Evolutionary conservation across 2,888 invertebrate genomes (phyloP), one percentile per base, ranked within the genome.

Genomic region (Osmoderma eremita): DNA sequence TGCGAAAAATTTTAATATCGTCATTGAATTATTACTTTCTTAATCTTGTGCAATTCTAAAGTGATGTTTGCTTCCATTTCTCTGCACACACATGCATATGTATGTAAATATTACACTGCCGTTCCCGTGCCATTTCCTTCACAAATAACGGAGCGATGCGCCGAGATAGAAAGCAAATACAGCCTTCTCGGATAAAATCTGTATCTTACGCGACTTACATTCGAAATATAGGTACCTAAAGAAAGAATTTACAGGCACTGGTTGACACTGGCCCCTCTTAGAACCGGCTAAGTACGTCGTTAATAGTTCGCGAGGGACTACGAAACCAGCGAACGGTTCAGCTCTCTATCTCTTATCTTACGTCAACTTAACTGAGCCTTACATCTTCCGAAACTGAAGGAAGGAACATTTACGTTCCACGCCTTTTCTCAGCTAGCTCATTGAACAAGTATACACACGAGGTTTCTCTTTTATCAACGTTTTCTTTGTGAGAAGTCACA

Each of bases 211-310:
- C 63, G 63, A 50, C 15, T 41, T 51, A 39, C 41, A 53, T 53
- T 20, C 24, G 36, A 53, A 24, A 64, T 64, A 64, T 64, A 64
- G 53, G 64, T 64, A 53, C 41, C 61, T 50, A 50, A 56, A 49
- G n/a, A n/a, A n/a, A n/a, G 58, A 66, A 66, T 61, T 66, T 66
- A 66, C 61, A 58, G 39, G 58, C 51, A 41, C 50, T 49, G 61
- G 66, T 66, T 58, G 66, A 66, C 66, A 61, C 50, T 50, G 39
- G 66, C 36, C 45, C 36, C 66, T 58, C 58, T 66, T 68, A 65
- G 62, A 63, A 63, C 65, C 30, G 58, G 70, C 67, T 70, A 70
- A 70, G 70, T 70, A 70, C 68, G 61, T 70, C 70, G 68, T 70
- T 70, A 70, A 70, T 68, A 70, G 70, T 65, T 70, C 70, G 62